phyloP scores from a whole-genome alignment of 2,888 invertebrate species.

The Toxonevra muliebris region DNA sequence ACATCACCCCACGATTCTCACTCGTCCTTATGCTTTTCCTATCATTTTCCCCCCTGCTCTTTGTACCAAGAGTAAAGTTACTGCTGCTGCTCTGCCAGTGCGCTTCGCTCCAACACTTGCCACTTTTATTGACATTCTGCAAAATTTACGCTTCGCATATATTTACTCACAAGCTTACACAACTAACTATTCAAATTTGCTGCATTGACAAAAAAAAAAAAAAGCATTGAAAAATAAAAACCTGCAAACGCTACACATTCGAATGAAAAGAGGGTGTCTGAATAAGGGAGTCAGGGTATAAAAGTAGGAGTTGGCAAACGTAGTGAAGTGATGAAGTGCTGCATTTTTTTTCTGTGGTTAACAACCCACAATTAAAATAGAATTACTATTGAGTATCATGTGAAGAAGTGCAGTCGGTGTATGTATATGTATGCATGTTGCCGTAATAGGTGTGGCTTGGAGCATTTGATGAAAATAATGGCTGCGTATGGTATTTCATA shows the following conservation, averaged over 20 bases:
- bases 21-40: no score
- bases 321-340: not conserved
- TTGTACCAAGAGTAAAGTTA: not conserved
- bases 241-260: not conserved
- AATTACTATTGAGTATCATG: slow-evolving; percentile 2
- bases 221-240: not conserved
- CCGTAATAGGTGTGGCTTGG: no score
- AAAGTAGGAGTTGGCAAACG: not conserved
- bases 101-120: slow-evolving; percentile 8
- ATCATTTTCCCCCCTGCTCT: not conserved
- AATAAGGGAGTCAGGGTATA: not conserved
- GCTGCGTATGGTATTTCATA: no score
- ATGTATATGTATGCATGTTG: not conserved
- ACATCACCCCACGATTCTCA: not conserved
- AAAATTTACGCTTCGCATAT: slow-evolving; percentile 33
- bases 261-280: not conserved
- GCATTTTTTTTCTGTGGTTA: not conserved
- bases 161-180: slow-evolving; percentile 2
- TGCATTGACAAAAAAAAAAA: slow-evolving; percentile 7
- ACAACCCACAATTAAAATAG: slow-evolving; percentile 16
- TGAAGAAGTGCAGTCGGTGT: not conserved
- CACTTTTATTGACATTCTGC: slow-evolving; percentile 32
- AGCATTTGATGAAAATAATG: no score
- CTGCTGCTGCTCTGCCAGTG: not conserved
- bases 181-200: slow-evolving; percentile 16